Conservation (phyloP, 2,797 vertebrate genomes). For the Peromyscus aztecus region DNA sequence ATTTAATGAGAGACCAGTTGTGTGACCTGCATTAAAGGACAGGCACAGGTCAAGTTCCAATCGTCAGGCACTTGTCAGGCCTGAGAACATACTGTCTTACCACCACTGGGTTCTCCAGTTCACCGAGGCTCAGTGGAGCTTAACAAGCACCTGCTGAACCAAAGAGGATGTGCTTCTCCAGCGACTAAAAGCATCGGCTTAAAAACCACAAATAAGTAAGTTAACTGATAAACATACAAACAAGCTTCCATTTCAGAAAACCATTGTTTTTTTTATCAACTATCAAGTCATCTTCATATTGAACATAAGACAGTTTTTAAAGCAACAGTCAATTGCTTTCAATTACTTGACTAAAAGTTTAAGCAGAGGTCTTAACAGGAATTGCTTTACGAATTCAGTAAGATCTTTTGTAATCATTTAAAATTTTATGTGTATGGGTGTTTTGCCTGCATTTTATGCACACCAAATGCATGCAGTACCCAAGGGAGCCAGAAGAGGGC, state of each 20-base stretch:
- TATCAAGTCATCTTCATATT: slow-evolving; percentile 10
- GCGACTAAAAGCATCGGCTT: background rate
- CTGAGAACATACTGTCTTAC: background rate
- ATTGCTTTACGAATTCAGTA: slow-evolving; percentile 35
- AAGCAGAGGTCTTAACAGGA: background rate
- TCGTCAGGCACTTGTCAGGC: background rate
- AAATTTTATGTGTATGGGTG: background rate
- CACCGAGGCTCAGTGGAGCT: background rate
- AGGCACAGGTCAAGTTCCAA: slow-evolving; percentile 11
- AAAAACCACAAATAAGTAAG: background rate
- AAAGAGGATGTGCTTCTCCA: background rate
- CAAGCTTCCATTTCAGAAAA: slow-evolving; percentile 35
- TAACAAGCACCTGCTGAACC: background rate
- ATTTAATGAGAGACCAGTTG: slow-evolving; percentile 93
- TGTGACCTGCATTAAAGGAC: slow-evolving; percentile 86
- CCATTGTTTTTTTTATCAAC: background rate
- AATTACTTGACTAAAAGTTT: background rate
- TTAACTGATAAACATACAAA: background rate
- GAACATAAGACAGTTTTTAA: background rate
- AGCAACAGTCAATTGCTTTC: background rate
- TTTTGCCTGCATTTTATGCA: background rate
- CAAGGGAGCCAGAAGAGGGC: background rate
- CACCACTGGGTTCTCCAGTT: background rate
- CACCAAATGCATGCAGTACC: background rate
- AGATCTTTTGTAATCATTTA: background rate